Evolutionary conservation across 1,140 invertebrate species (phyloP), one percentile per base, ranked within the genome.

Genomic region (Microplitis mediator): DNA sequence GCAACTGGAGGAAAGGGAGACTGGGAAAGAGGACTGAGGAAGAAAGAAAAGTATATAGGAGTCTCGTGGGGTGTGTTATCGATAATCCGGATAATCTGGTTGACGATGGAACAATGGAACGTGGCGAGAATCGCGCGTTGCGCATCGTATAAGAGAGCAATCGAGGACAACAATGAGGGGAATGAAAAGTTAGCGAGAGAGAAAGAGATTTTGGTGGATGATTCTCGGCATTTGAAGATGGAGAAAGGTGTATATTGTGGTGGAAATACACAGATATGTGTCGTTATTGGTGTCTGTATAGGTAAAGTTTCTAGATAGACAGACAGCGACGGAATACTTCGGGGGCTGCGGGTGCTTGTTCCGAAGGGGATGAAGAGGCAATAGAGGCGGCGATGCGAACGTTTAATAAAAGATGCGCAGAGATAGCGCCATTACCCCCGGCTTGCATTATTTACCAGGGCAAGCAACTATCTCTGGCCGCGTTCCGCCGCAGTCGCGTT

Each of bases 351-450:
- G 16, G 13, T 23, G 65, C 16, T 52, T 11, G 65, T 52, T 31
- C 13, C n/a, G n/a, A 23, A 32, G 13, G 62, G 62, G 67, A 23
- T 74, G 56, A 56, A 62, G 69, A 69, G 70, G 64, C 67, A 68
- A 62, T 64, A 32, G 73, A 73, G 75, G 75, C 64, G 69, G 64
- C 71, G 70, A 75, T 79, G 83, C 79, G 80, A 85, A 80, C 83
- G 85, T 86, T 87, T 86, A 87, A 87, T 87, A 87, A 87, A 87
- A 87, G 86, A 87, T 87, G 85, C 83, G 86, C 86, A 85, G 85
- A 87, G 86, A 86, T 87, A 87, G 85, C 86, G 85, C 86, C 86
- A 87, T 87, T 87, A 87, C 84, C 85, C 65, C 84, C 81, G 83
- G 80, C 79, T 77, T 86, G 85, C 84, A 87, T 87, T 86, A 87